phyloP scores from a whole-genome alignment of 1,140 invertebrate genomes.

The Temnothorax longispinosus region DNA sequence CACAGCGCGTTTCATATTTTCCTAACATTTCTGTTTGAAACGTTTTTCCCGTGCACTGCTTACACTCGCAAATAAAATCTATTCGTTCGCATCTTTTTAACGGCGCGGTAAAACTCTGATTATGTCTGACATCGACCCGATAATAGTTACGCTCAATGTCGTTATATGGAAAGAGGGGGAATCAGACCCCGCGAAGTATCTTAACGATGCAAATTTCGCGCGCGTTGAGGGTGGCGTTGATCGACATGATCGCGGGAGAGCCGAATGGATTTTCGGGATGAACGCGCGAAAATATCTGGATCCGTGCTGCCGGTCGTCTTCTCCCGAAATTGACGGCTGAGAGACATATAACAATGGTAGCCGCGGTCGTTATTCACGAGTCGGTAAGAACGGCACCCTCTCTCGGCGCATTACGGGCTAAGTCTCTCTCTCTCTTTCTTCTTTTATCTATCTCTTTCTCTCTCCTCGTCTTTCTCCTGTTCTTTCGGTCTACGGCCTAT shows the following conservation, averaged over 20 bases:
- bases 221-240: slow-evolving; percentile 26
- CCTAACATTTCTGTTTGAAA: neutral
- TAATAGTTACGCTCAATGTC: slow-evolving; percentile 58
- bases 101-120: neutral
- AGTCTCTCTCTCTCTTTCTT: slow-evolving; percentile 4
- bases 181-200: neutral
- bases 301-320: slow-evolving; percentile 36
- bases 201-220: slow-evolving; percentile 59
- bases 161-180: neutral
- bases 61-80: slow-evolving; percentile 21
- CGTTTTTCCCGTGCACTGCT: neutral
- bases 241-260: neutral
- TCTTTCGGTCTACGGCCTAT: neutral
- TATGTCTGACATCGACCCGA: slow-evolving; percentile 42
- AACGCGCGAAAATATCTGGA: slow-evolving; percentile 25
- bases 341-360: slow-evolving; percentile 61
- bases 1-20: slow-evolving; percentile 6
- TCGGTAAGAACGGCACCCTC: slow-evolving; percentile 44
- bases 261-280: slow-evolving; percentile 43
- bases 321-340: slow-evolving; percentile 37
- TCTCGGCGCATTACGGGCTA: slow-evolving; percentile 29
- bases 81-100: neutral
- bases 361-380: slow-evolving; percentile 69
- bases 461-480: neutral
- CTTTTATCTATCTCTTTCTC: neutral